Conservation (phyloP, 2,113 vertebrate genomes). For the Solenodon paradoxus region DNA sequence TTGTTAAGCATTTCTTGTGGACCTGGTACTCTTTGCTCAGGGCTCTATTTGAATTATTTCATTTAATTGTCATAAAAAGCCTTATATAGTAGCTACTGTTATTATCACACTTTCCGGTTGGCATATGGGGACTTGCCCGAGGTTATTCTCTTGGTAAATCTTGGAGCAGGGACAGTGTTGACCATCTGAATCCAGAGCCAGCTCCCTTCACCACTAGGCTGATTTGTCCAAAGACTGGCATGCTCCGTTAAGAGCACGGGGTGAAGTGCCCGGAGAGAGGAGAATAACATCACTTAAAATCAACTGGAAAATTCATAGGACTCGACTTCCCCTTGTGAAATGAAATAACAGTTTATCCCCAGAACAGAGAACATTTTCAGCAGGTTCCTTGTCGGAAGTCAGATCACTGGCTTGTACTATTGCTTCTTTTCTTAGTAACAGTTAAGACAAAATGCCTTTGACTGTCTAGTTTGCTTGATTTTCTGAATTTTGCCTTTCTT, state of each 20-base stretch:
- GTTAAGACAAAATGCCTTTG: background rate
- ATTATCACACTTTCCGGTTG: background rate
- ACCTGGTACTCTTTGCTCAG: no score
- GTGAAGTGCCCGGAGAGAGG: background rate
- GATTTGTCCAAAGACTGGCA: background rate
- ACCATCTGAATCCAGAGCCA: background rate
- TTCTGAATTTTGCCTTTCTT: background rate
- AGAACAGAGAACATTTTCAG: background rate
- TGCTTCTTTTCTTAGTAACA: background rate
- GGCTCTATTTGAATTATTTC: background rate
- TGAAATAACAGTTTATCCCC: background rate
- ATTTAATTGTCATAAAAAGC: background rate
- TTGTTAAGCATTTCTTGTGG: background rate
- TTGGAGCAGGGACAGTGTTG: background rate
- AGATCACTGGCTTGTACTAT: background rate
- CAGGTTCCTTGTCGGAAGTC: background rate
- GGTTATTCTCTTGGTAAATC: background rate
- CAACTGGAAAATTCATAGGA: background rate
- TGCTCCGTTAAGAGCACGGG: background rate
- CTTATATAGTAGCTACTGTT: background rate
- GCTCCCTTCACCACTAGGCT: background rate
- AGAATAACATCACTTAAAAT: background rate
- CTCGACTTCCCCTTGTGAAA: background rate
- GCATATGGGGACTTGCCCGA: background rate
- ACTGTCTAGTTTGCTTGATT: background rate